These are phyloP conservation scores for Drosophila simulans DNA, from an alignment of 1,140 invertebrate species.

Conservation along the genomic window DNA sequence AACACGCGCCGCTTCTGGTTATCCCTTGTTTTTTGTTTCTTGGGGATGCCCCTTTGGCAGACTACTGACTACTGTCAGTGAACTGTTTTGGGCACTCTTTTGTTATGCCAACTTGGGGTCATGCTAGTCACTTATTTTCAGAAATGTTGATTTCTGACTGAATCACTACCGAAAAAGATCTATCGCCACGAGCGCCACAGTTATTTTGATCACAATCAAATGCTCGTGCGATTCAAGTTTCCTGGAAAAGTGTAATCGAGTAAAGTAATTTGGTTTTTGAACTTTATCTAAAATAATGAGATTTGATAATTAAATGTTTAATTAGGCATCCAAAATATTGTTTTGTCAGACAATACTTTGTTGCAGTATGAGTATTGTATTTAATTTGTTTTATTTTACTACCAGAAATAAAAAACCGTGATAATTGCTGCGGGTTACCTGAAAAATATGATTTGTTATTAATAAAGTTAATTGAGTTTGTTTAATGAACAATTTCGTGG, in stretches of 20 bases:
- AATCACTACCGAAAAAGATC: conserved; percentile 7
- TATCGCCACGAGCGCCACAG: conserved; percentile 29
- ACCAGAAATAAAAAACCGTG: background rate
- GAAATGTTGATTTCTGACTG: conserved; percentile 18
- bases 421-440: conserved; percentile 6
- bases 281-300: no score
- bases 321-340: background rate
- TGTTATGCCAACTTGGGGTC: background rate
- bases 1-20: conserved; percentile 62
- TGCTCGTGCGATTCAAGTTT: background rate
- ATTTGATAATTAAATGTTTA: background rate
- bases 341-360: conserved; percentile 15
- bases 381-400: conserved; percentile 11
- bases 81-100: conserved; percentile 33
- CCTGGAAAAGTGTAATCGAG: background rate
- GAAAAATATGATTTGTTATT: conserved; percentile 1
- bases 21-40: conserved; percentile 5
- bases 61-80: conserved; percentile 20
- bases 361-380: conserved; percentile 4
- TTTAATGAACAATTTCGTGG: background rate
- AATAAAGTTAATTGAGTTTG: conserved; percentile 6
- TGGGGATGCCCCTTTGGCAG: conserved; percentile 8
- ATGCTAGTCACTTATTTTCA: conserved; percentile 1
- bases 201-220: conserved; percentile 2
- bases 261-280: no score